These are phyloP conservation scores for Cataglyphis albicans DNA, from an alignment of 2,888 invertebrate genomes.

Conservation along the genomic window DNA sequence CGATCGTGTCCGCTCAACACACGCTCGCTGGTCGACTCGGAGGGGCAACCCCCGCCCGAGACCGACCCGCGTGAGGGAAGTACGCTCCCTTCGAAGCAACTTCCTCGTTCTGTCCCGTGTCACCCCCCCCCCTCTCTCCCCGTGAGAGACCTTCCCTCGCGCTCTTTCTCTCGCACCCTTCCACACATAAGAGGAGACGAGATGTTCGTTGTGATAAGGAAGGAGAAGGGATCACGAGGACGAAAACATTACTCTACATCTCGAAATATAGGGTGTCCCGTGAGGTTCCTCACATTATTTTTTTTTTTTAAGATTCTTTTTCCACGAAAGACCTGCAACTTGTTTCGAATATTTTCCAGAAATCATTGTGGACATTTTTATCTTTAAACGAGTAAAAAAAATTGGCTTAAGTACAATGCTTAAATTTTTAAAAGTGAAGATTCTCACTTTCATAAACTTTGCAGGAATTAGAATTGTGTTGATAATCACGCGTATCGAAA, in stretches of 20 bases:
- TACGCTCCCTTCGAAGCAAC: not conserved
- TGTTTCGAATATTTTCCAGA: not conserved
- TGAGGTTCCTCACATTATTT: not conserved
- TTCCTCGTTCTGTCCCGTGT: not conserved
- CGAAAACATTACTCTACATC: not conserved
- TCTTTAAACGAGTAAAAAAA: not conserved
- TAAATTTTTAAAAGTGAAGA: not conserved
- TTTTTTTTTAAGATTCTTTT: not conserved
- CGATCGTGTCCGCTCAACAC: constrained; percentile 69
- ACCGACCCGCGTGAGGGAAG: not conserved
- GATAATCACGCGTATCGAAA: not conserved
- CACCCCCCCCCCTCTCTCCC: not conserved
- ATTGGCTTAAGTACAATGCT: not conserved
- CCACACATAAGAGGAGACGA: not conserved
- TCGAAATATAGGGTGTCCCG: not conserved
- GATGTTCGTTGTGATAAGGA: not conserved
- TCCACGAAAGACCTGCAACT: not conserved
- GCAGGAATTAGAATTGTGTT: not conserved
- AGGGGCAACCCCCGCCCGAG: constrained; percentile 28
- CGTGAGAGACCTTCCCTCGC: not conserved
- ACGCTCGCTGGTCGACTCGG: constrained; percentile 31
- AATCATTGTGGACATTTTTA: not conserved
- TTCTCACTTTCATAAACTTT: not conserved
- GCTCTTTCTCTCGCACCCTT: not conserved
- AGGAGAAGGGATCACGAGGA: not conserved